Conservation (phyloP, 2,888 invertebrate species). For the Gari tellinella region DNA sequence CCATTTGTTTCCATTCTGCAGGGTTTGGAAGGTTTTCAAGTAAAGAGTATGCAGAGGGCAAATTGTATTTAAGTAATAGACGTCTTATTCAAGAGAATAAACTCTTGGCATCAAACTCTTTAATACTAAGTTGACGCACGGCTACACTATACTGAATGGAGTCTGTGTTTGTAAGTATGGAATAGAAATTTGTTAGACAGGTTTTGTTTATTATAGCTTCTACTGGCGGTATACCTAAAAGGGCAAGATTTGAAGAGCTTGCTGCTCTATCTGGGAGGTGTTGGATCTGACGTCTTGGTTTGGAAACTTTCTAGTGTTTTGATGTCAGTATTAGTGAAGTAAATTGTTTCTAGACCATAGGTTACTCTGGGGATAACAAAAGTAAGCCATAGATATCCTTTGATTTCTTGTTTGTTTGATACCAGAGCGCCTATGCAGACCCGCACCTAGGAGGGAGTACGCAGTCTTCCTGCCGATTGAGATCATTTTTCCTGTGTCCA, state of each 20-base stretch:
- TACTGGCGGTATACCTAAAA: no score
- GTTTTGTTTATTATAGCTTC: conserved; percentile 10
- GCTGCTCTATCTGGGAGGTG: conserved; percentile 7
- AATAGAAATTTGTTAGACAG: not conserved
- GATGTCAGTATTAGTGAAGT: not conserved
- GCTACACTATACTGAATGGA: not conserved
- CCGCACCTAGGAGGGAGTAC: not conserved
- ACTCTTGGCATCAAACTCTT: not conserved
- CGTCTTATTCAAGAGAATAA: not conserved
- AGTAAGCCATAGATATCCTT: conserved; percentile 6
- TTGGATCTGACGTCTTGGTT: conserved; percentile 2
- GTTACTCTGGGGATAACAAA: conserved; percentile 11
- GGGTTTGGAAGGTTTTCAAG: no score
- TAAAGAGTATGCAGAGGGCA: no score
- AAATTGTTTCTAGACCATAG: conserved; percentile 11
- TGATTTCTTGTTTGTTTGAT: not conserved
- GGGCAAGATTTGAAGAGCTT: not conserved
- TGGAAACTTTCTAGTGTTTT: not conserved
- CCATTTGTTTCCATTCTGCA: no score
- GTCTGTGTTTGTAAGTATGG: no score
- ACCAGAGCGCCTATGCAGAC: conserved; percentile 3
- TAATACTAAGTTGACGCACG: not conserved
- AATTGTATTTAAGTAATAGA: not conserved
- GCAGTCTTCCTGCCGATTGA: conserved; percentile 2
- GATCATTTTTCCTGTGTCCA: not conserved